Percentiles rank a stretch among this genome's conserved stretches.
phyloP scores from a whole-genome alignment of 2,113 vertebrate genomes.

The Cacatua alba region DNA sequence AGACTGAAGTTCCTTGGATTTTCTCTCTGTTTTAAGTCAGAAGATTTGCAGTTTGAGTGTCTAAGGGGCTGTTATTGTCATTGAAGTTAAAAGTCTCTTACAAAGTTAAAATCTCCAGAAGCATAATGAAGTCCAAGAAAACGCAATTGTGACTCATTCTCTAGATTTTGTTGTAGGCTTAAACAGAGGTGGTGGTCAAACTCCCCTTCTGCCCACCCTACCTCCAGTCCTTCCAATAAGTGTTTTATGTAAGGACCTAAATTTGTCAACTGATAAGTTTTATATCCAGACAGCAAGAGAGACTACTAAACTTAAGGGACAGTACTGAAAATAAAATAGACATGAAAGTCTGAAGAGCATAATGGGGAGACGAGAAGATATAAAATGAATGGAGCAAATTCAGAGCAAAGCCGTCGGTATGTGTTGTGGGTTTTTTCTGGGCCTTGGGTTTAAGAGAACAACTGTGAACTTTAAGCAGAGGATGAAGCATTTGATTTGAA shows the following conservation, averaged over 20 bases:
- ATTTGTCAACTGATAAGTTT: not conserved
- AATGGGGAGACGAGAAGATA: not conserved
- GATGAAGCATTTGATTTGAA: slow-evolving; percentile 39
- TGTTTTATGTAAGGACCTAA: not conserved
- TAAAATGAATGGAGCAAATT: not conserved
- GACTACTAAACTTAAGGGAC: not conserved
- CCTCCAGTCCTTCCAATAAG: not conserved
- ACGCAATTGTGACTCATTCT: not conserved
- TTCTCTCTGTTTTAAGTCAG: not conserved
- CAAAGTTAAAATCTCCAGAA: not conserved
- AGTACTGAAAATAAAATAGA: not conserved
- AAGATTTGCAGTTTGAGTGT: not conserved
- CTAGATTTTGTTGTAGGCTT: not conserved
- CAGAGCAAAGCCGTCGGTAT: not conserved
- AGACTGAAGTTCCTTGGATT: not conserved
- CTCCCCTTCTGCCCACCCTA: not conserved
- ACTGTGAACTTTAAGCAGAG: not conserved
- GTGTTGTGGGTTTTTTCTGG: not conserved
- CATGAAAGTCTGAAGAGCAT: not conserved
- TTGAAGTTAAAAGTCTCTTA: not conserved
- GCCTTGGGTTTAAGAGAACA: not conserved
- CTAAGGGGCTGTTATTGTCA: not conserved
- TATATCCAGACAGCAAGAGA: not conserved
- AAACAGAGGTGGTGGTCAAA: not conserved
- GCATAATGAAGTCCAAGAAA: not conserved